A percentile compares a stretch with the other conserved stretches of the same genome.
These are phyloP conservation scores for Eutolmus rufibarbis DNA, from an alignment of 2,888 invertebrate genomes.

Conservation along the genomic window DNA sequence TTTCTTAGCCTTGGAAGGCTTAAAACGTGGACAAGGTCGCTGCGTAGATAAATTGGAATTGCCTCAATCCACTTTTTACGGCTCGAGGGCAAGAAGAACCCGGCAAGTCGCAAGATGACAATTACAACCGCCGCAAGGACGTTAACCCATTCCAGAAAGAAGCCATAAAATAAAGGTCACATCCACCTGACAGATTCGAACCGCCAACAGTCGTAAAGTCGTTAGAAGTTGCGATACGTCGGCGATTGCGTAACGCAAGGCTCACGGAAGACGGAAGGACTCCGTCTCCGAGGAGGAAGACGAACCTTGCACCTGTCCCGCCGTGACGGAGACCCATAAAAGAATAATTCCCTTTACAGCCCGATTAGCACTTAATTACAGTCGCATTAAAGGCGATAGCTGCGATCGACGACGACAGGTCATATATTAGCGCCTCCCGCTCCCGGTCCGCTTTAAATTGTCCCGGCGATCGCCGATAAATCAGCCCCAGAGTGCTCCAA, in stretches of 20 bases:
- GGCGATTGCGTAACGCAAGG: neutral
- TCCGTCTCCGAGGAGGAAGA: neutral
- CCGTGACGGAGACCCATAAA: neutral
- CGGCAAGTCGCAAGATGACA: neutral
- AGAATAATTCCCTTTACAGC: conserved; percentile 14
- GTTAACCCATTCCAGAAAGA: neutral
- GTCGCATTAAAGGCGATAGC: neutral
- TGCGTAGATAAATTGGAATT: neutral
- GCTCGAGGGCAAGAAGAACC: neutral
- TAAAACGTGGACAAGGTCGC: neutral
- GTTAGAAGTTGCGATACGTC: neutral
- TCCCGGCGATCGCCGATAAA: conserved; percentile 26
- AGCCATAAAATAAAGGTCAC: neutral
- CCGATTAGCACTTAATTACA: conserved; percentile 31
- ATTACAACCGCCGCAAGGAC: neutral
- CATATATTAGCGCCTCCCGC: conserved; percentile 15
- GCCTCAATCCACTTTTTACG: neutral
- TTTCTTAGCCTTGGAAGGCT: neutral
- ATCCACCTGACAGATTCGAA: neutral
- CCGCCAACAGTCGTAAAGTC: neutral
- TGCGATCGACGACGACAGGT: neutral
- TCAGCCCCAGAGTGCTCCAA: neutral
- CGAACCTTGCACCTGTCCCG: neutral
- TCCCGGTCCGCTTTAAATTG: conserved; percentile 3
- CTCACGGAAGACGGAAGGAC: neutral